phyloP scores from a whole-genome alignment of 2,113 vertebrate genomes.

The Alaudala cheleensis region DNA sequence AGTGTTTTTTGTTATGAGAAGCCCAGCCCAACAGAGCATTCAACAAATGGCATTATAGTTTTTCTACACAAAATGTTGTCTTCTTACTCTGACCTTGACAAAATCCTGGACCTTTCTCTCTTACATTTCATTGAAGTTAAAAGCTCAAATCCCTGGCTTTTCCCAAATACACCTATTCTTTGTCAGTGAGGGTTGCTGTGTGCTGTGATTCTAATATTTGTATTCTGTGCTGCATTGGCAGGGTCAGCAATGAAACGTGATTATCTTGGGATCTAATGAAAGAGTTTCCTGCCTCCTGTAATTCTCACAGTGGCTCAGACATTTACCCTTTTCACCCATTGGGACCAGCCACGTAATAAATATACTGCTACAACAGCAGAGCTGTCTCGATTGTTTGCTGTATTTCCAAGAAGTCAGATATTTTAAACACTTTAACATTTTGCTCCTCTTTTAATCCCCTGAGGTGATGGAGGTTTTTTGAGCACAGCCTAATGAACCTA shows the following conservation, averaged over 20 bases:
- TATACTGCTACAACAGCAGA: not conserved
- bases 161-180: not conserved
- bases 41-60: not conserved
- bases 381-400: not conserved
- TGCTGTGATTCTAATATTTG: constrained; percentile 35
- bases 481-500: not conserved
- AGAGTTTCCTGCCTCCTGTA: constrained; percentile 41
- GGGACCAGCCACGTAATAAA: not conserved
- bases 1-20: not conserved
- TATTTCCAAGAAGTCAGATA: not conserved
- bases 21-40: not conserved
- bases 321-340: constrained; percentile 39
- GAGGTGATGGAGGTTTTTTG: not conserved
- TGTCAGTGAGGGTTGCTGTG: not conserved
- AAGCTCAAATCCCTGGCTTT: not conserved
- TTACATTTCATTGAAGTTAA: not conserved
- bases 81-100: not conserved
- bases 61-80: not conserved
- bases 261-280: constrained; percentile 54
- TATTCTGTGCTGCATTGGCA: not conserved
- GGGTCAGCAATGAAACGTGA: constrained; percentile 4
- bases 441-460: not conserved
- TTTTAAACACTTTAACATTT: not conserved
- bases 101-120: not conserved
- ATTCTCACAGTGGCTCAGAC: constrained; percentile 9